Conservation (phyloP, 2,797 vertebrate genomes). For the Calcarius lapponicus region DNA sequence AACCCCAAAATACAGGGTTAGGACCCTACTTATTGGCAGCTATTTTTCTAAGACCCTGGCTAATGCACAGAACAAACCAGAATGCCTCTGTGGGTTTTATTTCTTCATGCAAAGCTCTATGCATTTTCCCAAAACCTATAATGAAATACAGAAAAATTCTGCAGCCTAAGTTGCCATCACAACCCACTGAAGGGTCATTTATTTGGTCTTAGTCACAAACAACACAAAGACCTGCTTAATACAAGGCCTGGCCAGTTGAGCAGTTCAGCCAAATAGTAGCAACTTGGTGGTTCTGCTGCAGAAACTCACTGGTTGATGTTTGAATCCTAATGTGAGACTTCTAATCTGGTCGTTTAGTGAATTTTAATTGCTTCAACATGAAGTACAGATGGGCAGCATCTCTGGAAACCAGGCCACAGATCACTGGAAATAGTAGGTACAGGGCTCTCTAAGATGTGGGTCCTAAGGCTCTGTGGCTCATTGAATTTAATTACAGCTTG, state of each 20-base stretch:
- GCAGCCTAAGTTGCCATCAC: background rate
- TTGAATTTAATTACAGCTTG: constrained; percentile 34
- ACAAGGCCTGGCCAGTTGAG: background rate
- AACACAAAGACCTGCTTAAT: background rate
- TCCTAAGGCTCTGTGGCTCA: background rate
- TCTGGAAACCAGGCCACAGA: background rate
- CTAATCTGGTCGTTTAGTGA: background rate
- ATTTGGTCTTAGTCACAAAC: background rate
- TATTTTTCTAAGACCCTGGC: background rate
- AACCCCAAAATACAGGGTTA: background rate
- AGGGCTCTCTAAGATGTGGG: background rate
- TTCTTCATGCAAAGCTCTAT: background rate
- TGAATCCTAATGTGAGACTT: background rate
- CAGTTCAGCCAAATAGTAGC: background rate
- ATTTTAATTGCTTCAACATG: background rate
- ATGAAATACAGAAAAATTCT: background rate
- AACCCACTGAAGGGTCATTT: background rate
- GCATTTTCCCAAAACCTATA: background rate
- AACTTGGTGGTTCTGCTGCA: background rate
- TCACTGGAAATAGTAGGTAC: background rate
- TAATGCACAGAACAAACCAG: background rate
- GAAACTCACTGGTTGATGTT: background rate
- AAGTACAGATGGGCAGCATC: background rate
- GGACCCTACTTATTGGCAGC: background rate
- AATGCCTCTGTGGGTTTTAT: background rate